These are phyloP conservation scores for Catajapyx aquilonaris DNA, from an alignment of 1,140 invertebrate genomes.

Conservation along the genomic window DNA sequence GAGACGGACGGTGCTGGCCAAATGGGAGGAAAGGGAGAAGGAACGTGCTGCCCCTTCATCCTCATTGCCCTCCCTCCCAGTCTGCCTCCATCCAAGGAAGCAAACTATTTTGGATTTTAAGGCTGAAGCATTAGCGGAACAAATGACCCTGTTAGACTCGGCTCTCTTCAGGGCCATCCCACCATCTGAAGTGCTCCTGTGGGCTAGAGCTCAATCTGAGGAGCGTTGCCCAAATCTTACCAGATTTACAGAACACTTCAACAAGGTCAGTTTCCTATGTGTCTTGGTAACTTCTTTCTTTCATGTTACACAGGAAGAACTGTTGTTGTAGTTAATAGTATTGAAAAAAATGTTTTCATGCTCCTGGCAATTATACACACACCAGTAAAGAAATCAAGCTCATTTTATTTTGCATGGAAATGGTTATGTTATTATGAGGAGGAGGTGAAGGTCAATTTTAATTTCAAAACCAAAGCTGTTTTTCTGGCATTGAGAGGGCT, in stretches of 20 bases:
- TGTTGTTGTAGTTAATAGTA: too few species aligned
- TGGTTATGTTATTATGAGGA: too few species aligned
- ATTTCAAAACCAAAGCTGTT: too few species aligned
- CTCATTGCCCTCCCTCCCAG: constrained; percentile 17
- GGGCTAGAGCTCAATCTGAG: constrained; percentile 93
- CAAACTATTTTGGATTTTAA: constrained; percentile 76
- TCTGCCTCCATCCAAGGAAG: constrained; percentile 27
- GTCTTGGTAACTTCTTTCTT: too few species aligned
- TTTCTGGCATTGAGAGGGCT: too few species aligned
- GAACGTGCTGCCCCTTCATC: constrained; percentile 24
- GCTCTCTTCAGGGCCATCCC: constrained; percentile 92
- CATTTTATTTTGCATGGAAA: too few species aligned
- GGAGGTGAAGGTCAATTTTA: too few species aligned
- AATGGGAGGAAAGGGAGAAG: constrained; percentile 45
- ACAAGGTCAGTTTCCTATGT: constrained; percentile 99
- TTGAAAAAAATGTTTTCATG: too few species aligned
- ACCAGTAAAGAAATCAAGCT: too few species aligned
- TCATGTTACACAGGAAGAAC: too few species aligned
- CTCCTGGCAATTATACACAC: too few species aligned
- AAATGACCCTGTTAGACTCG: constrained; percentile 93
- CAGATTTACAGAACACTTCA: constrained; percentile 96
- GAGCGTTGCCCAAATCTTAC: constrained; percentile 91
- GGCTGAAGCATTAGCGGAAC: constrained; percentile 78
- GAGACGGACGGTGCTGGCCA: constrained; percentile 74
- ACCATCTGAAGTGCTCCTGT: constrained; percentile 87